Evolutionary conservation across 2,888 invertebrate species (phyloP).

Genomic region (Anorthoa munda): DNA sequence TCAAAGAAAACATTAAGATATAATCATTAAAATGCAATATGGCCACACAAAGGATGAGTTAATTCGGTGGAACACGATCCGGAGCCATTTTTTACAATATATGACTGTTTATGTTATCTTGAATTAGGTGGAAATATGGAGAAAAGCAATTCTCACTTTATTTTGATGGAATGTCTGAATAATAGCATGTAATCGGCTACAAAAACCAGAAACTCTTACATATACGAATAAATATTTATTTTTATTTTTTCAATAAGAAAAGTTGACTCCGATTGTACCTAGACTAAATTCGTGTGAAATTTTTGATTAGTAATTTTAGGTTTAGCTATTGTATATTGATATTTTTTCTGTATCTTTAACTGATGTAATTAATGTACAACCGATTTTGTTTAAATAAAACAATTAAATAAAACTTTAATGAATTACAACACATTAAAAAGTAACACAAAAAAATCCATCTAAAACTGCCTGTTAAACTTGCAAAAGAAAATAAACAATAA

Average conservation of each 20-base stretch:
- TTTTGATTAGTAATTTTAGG: no score
- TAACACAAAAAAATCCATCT: conserved; percentile 7
- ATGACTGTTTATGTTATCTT: conserved; percentile 16
- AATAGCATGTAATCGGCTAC: no score
- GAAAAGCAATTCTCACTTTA: no score
- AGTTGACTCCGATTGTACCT: no score
- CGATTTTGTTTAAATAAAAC: no score
- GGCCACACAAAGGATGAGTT: conserved; percentile 11
- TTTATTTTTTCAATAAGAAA: no score
- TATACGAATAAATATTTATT: no score
- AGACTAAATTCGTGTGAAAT: no score
- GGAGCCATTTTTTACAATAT: conserved; percentile 6
- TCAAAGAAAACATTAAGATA: conserved; percentile 14
- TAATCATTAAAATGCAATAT: conserved; percentile 55
- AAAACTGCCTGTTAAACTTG: conserved; percentile 12
- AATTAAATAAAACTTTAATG: background rate
- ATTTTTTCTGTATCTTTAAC: no score
- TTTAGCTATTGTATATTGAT: no score
- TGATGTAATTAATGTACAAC: no score
- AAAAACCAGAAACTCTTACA: no score
- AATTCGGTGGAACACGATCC: conserved; percentile 15
- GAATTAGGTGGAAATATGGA: background rate
- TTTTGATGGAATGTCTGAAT: background rate
- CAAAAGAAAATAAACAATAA: conserved; percentile 12
- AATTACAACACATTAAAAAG: conserved; percentile 4